phyloP scores from a whole-genome alignment of 1,140 invertebrate species.

The Nixonia krombeini region DNA sequence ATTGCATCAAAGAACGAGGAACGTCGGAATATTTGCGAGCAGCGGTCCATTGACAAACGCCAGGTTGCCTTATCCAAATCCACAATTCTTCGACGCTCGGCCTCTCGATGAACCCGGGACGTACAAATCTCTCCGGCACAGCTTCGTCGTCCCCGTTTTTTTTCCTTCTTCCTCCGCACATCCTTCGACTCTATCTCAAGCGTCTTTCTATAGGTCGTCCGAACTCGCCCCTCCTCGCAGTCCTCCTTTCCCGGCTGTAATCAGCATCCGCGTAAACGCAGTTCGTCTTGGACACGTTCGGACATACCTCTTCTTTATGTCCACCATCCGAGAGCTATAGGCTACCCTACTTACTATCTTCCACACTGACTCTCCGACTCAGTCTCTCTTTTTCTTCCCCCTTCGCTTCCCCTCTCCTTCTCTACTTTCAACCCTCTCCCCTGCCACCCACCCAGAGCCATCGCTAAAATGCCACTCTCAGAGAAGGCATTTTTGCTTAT shows the following conservation, averaged over 20 bases:
- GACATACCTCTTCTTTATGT: slow-evolving; percentile 65
- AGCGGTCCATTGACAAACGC: slow-evolving; percentile 39
- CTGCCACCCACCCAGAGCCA: not conserved
- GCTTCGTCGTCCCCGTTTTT: slow-evolving; percentile 24
- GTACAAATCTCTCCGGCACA: slow-evolving; percentile 52
- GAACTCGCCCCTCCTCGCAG: slow-evolving; percentile 7
- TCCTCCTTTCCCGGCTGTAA: slow-evolving; percentile 38
- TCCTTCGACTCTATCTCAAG: slow-evolving; percentile 14
- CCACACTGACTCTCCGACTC: slow-evolving; percentile 2
- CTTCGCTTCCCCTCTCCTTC: no score
- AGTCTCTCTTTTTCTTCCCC: slow-evolving; percentile 8
- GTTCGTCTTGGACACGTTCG: slow-evolving; percentile 63
- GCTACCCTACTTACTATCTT: slow-evolving; percentile 55
- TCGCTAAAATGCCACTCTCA: slow-evolving; percentile 8
- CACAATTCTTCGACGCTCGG: slow-evolving; percentile 55
- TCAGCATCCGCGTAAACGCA: slow-evolving; percentile 60
- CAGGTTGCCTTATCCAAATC: slow-evolving; percentile 54
- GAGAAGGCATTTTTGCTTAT: not conserved
- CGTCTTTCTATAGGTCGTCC: slow-evolving; percentile 20
- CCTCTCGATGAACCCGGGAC: slow-evolving; percentile 49
- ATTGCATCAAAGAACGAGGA: no score
- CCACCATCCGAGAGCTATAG: slow-evolving; percentile 55
- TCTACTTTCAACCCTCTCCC: no score
- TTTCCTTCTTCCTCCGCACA: slow-evolving; percentile 18
- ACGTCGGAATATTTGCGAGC: slow-evolving; percentile 16